phyloP scores from a whole-genome alignment of 2,888 invertebrate species.

The Caenorhabditis macrosperma region DNA sequence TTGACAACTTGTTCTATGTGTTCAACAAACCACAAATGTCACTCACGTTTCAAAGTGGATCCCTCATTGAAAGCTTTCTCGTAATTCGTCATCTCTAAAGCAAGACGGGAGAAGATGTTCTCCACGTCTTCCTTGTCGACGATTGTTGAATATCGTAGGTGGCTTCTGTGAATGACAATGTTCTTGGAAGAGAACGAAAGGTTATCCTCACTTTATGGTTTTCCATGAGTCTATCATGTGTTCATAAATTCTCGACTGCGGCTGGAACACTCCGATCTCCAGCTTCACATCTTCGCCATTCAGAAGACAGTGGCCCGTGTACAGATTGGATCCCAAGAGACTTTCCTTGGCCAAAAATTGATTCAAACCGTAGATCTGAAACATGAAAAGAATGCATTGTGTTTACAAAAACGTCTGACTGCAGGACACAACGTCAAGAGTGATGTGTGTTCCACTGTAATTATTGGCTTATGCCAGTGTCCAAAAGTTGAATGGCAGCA shows the following conservation, averaged over 20 bases:
- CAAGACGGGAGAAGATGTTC: slow-evolving; percentile 54
- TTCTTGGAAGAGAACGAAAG: no score
- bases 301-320: slow-evolving; percentile 73
- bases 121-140: slow-evolving; percentile 69
- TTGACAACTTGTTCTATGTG: not conserved
- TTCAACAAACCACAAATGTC: not conserved
- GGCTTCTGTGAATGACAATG: no score
- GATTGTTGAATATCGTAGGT: slow-evolving; percentile 56
- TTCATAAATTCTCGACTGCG: slow-evolving; percentile 19
- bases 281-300: slow-evolving; percentile 75
- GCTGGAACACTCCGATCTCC: slow-evolving; percentile 61
- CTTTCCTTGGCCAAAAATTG: slow-evolving; percentile 66
- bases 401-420: not conserved
- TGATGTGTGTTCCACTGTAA: slow-evolving; percentile 38
- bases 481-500: slow-evolving; percentile 5
- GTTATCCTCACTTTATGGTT: slow-evolving; percentile 61
- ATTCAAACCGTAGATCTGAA: slow-evolving; percentile 70
- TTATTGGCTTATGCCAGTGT: slow-evolving; percentile 41
- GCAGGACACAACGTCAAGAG: slow-evolving; percentile 21
- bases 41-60: slow-evolving; percentile 55
- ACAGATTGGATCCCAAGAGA: slow-evolving; percentile 72
- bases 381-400: not conserved
- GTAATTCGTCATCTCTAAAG: slow-evolving; percentile 58
- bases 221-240: slow-evolving; percentile 39
- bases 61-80: slow-evolving; percentile 59